These are phyloP conservation scores for Fistularia commersonii DNA, from an alignment of 2,797 vertebrate genomes.

Conservation along the genomic window DNA sequence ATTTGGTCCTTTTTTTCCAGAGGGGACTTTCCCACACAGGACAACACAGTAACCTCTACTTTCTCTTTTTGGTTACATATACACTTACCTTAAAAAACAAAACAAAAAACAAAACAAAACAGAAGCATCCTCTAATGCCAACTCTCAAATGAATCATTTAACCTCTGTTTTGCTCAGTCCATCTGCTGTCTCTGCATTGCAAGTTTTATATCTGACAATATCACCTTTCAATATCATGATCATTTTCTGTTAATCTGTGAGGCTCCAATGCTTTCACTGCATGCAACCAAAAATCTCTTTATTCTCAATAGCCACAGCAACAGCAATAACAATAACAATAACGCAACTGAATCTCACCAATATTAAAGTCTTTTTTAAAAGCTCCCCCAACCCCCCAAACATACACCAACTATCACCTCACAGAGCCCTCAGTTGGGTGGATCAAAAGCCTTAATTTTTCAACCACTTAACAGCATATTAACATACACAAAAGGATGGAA, in stretches of 20 bases:
- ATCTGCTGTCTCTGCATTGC: conserved; percentile 10
- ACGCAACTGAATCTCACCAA: no score
- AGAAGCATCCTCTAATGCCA: conserved; percentile 5
- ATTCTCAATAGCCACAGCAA: no score
- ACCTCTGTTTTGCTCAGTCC: conserved; percentile 6
- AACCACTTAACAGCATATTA: no score
- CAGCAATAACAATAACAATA: no score
- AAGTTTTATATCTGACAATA: conserved; percentile 11
- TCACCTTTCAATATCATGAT: conserved; percentile 8
- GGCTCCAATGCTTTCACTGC: neutral
- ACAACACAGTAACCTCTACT: conserved; percentile 15
- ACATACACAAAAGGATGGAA: no score
- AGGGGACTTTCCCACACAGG: conserved; percentile 23
- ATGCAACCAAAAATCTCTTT: no score
- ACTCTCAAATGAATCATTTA: neutral
- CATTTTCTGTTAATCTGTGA: neutral
- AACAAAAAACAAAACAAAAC: no score
- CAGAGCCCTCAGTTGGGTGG: no score
- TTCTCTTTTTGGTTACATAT: conserved; percentile 18
- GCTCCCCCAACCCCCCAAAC: no score
- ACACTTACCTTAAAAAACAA: conserved; percentile 1
- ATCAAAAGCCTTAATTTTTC: no score
- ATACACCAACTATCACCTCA: no score
- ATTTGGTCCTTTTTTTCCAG: conserved; percentile 29
- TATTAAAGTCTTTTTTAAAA: no score